Conservation (phyloP, 2,113 vertebrate genomes). For the Aegithalos caudatus region DNA sequence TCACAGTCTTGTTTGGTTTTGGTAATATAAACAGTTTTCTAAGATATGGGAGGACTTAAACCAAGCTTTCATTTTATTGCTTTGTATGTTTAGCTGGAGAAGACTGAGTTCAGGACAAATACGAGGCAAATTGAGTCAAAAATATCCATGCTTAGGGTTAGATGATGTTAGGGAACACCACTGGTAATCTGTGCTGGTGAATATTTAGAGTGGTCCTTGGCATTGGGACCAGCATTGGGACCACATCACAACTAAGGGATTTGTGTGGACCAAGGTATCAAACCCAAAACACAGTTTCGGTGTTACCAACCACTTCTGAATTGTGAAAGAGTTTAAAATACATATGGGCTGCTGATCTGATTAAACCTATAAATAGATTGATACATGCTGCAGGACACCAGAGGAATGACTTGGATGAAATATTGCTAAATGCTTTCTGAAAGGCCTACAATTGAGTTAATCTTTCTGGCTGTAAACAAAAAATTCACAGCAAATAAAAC, state of each 20-base stretch:
- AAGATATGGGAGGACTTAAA: not conserved
- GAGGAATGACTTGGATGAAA: not conserved
- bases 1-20: not conserved
- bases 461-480: not conserved
- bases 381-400: not conserved
- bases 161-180: not conserved
- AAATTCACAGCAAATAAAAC: not conserved
- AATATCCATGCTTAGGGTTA: not conserved
- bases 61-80: not conserved
- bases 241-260: not conserved
- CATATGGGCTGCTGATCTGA: not conserved
- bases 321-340: not conserved
- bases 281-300: not conserved
- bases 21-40: not conserved
- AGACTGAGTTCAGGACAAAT: not conserved
- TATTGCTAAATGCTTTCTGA: not conserved
- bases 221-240: not conserved
- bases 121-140: not conserved
- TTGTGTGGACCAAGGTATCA: not conserved
- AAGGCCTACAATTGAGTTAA: not conserved
- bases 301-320: not conserved
- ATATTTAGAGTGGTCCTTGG: not conserved
- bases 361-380: not conserved
- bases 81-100: not conserved
- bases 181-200: not conserved